phyloP scores from a whole-genome alignment of 2,113 vertebrate species.

The Ariopsis seemanni region DNA sequence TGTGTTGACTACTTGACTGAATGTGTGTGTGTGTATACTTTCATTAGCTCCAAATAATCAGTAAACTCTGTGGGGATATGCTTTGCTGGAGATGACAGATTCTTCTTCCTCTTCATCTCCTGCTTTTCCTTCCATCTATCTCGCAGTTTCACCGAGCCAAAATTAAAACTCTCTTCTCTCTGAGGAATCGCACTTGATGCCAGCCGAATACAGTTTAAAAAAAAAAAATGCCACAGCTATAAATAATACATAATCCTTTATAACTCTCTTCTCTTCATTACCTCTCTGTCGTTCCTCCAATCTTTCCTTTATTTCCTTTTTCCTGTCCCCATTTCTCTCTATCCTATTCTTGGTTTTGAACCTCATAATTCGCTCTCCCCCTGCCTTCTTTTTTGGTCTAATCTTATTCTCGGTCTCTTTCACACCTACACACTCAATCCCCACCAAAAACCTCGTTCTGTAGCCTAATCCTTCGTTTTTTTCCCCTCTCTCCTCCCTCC shows the following conservation, averaged over 20 bases:
- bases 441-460: slow-evolving; percentile 23
- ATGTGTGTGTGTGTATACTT: slow-evolving; percentile 7
- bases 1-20: background rate
- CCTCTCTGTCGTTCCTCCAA: slow-evolving; percentile 49
- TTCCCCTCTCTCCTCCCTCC: background rate
- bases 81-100: slow-evolving; percentile 65
- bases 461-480: slow-evolving; percentile 31
- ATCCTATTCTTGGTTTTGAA: slow-evolving; percentile 39
- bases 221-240: slow-evolving; percentile 52
- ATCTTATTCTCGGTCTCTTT: slow-evolving; percentile 43
- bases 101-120: slow-evolving; percentile 47
- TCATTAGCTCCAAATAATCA: slow-evolving; percentile 64
- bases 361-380: slow-evolving; percentile 46
- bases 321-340: slow-evolving; percentile 36
- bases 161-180: slow-evolving; percentile 68
- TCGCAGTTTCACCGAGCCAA: slow-evolving; percentile 55
- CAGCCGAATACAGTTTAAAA: slow-evolving; percentile 62
- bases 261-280: slow-evolving; percentile 67
- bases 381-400: slow-evolving; percentile 42
- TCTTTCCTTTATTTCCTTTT: slow-evolving; percentile 31
- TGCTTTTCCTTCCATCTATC: slow-evolving; percentile 40
- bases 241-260: slow-evolving; percentile 75
- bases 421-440: slow-evolving; percentile 44
- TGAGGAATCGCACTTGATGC: slow-evolving; percentile 59
- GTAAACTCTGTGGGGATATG: slow-evolving; percentile 45